Evolutionary conservation across 2,113 vertebrate species (phyloP).

Genomic region (Larimichthys crocea): DNA sequence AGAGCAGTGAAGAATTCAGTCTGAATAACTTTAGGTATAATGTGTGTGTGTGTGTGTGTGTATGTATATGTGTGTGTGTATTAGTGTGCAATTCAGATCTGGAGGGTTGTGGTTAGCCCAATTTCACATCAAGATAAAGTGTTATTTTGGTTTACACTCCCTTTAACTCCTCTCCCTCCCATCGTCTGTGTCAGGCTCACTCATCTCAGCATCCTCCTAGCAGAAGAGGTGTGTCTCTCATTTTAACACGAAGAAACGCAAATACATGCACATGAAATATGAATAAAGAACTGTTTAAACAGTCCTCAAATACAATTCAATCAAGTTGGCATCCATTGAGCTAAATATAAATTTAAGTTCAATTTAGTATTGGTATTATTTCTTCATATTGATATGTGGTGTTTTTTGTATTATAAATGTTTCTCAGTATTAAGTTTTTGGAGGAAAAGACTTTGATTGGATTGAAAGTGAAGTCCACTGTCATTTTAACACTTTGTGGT

Average conservation of each 20-base stretch:
- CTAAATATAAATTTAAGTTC: constrained; percentile 7
- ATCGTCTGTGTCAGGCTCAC: constrained; percentile 51
- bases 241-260: constrained; percentile 16
- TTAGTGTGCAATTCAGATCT: constrained; percentile 19
- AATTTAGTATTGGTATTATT: not conserved
- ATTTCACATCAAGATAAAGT: constrained; percentile 63
- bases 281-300: constrained; percentile 1
- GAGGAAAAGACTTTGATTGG: not conserved
- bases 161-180: constrained; percentile 23
- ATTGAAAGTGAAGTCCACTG: not conserved
- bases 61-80: constrained; percentile 38
- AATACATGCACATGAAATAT: constrained; percentile 9
- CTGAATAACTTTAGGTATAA: constrained; percentile 45
- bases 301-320: not conserved
- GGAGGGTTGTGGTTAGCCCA: constrained; percentile 44
- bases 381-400: not conserved
- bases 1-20: constrained; percentile 24
- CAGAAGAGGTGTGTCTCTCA: constrained; percentile 5
- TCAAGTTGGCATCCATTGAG: constrained; percentile 9
- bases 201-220: constrained; percentile 42
- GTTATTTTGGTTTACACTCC: constrained; percentile 63
- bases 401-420: not conserved
- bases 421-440: not conserved
- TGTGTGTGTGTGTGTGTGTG: constrained; percentile 34
- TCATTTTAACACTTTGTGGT: not conserved